Evolutionary conservation across 2,797 vertebrate genomes (phyloP), one percentile per base, ranked within the genome.

Genomic region (Labroides dimidiatus): DNA sequence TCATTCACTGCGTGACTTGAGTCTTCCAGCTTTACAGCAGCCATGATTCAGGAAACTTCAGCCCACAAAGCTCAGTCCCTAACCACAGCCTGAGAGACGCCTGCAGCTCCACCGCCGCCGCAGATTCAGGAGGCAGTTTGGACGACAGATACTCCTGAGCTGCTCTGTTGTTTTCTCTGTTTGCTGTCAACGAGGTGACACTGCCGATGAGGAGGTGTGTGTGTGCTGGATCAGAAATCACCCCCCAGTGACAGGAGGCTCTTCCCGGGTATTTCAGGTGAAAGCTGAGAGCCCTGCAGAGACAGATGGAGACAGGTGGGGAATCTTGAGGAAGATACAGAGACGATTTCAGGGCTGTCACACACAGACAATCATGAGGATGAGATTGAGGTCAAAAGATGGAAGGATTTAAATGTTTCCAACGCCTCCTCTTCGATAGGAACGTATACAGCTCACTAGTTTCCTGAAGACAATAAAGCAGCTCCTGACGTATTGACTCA

Each of bases 191-290:
- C 74, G 85, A 77, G 64, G 76, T 87, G 81, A 86, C 83, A 87
- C 71, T 49, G 39, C 33, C 30, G 80, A 77, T 75, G 86, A 83
- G 77, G 56, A 17, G 24, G 55, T 78, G 84, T 81, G 55, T 78
- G 84, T 81, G 72, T 30, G 42, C 77, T 59, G 72, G 82, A 89
- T 86, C 80, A 81, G 76, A 83, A 85, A 88, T 82, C 69, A 71
- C 69, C 78, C 81, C 73, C 67, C 13, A 47, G 77, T 80, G 87
- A 72, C 75, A 67, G 24, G 58, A 74, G 67, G 79, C 79, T 76
- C 72, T 81, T 73, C 69, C 69, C 33, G 59, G 83, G 68, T 83
- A 74, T 80, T 87, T 91, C 77, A 76, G 76, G 74, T 82, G 80
- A 48, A 72, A 87, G 74, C 75, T 72, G 83, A 82, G 68, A 82